These are phyloP conservation scores for Pseudopipra pipra DNA, from an alignment of 2,113 vertebrate genomes.

Conservation along the genomic window DNA sequence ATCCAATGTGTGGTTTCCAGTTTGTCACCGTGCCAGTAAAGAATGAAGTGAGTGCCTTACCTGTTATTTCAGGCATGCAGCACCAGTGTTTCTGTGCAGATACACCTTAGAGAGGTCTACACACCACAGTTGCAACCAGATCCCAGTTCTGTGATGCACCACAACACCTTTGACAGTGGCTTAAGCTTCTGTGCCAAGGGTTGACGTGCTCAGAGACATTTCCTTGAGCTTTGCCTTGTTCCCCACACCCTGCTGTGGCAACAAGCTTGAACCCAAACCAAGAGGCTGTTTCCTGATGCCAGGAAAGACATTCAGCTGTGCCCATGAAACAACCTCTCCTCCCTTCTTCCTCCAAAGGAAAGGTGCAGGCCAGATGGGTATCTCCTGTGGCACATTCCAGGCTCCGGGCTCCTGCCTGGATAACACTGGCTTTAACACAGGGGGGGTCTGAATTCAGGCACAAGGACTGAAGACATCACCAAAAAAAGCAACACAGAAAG, in stretches of 20 bases:
- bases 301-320: background rate
- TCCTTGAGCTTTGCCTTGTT: background rate
- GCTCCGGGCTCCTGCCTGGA: background rate
- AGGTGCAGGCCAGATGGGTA: background rate
- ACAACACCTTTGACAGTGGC: rapidly evolving
- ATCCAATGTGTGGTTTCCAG: rapidly evolving
- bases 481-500: background rate
- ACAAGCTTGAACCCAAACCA: background rate
- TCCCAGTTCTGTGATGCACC: background rate
- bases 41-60: background rate
- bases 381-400: background rate
- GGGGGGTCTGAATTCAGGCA: background rate
- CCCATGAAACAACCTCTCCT: background rate
- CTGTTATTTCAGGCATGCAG: background rate
- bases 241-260: background rate
- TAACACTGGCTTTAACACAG: background rate
- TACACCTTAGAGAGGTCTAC: background rate
- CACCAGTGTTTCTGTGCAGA: background rate
- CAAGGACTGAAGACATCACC: background rate
- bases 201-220: rapidly evolving
- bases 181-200: background rate
- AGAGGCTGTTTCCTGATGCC: background rate
- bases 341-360: background rate
- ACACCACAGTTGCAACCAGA: background rate
- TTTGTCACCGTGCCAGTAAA: background rate